These are phyloP conservation scores for Leptopilina myrica DNA, from an alignment of 2,888 invertebrate genomes.

Conservation along the genomic window DNA sequence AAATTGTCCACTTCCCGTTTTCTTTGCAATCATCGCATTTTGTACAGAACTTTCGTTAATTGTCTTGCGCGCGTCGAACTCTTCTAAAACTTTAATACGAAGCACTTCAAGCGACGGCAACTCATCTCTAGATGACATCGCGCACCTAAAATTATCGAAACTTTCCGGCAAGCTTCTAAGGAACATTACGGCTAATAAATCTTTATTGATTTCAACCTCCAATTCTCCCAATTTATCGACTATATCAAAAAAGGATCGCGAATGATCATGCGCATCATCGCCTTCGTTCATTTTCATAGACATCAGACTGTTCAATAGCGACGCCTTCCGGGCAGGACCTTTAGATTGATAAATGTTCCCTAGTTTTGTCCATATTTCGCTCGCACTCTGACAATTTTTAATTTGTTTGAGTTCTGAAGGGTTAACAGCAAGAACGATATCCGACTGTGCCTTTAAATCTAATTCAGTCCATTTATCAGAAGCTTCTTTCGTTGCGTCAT, in stretches of 20 bases:
- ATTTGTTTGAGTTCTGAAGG: conserved; percentile 30
- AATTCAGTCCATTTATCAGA: background rate
- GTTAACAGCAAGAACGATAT: conserved; percentile 34
- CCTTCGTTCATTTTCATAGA: conserved; percentile 41
- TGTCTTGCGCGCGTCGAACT: too few species aligned
- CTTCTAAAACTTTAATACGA: too few species aligned
- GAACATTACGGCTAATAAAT: too few species aligned
- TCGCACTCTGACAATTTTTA: conserved; percentile 41
- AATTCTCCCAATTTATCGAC: conserved; percentile 42
- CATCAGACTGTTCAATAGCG: conserved; percentile 43
- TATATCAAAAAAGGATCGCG: conserved; percentile 7
- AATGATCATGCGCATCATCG: conserved; percentile 42
- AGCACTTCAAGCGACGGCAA: too few species aligned
- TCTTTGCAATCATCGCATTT: too few species aligned
- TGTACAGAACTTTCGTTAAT: too few species aligned
- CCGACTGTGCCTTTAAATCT: conserved; percentile 34
- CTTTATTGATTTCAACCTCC: too few species aligned
- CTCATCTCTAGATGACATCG: too few species aligned
- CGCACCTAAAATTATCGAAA: too few species aligned
- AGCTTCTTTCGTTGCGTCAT: too few species aligned
- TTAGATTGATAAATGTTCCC: conserved; percentile 44
- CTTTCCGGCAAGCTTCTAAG: too few species aligned
- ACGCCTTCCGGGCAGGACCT: conserved; percentile 46
- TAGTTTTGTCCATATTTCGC: conserved; percentile 34
- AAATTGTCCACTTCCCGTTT: too few species aligned